A percentile compares a stretch with the other conserved stretches of the same genome.
Evolutionary conservation across 2,113 vertebrate genomes (phyloP).

Genomic region (Lichenostomus cassidix): DNA sequence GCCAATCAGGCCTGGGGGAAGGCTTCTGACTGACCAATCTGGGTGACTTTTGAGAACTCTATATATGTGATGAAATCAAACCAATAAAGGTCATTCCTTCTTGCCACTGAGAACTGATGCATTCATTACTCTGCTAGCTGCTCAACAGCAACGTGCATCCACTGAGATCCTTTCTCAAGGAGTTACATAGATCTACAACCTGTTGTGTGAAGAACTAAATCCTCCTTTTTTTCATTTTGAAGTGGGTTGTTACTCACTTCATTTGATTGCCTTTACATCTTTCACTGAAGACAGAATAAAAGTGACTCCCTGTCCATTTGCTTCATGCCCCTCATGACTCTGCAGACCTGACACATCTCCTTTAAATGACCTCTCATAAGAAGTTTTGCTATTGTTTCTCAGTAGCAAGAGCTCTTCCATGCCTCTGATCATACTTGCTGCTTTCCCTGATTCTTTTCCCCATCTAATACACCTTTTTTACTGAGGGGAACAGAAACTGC

Average conservation of each 20-base stretch:
- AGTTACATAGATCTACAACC: neutral
- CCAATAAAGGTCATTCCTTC: no score
- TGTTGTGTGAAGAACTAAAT: neutral
- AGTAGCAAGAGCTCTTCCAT: neutral
- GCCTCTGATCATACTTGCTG: neutral
- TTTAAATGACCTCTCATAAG: neutral
- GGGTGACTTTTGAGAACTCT: no score
- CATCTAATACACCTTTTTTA: neutral
- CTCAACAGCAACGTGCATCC: no score
- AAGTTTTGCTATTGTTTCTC: neutral
- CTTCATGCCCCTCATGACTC: neutral
- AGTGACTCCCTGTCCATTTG: neutral
- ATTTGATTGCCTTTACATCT: neutral
- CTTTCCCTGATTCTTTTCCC: neutral
- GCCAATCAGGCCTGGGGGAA: no score
- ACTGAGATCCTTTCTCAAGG: neutral
- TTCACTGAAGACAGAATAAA: neutral
- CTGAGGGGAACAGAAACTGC: neutral
- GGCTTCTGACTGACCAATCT: no score
- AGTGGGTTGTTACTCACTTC: neutral
- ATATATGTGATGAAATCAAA: no score
- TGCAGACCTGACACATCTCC: neutral
- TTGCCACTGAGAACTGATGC: no score
- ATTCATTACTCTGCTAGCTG: no score
- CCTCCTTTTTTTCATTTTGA: neutral